Conservation (phyloP, 1,140 invertebrate species). For the Homarus americanus region DNA sequence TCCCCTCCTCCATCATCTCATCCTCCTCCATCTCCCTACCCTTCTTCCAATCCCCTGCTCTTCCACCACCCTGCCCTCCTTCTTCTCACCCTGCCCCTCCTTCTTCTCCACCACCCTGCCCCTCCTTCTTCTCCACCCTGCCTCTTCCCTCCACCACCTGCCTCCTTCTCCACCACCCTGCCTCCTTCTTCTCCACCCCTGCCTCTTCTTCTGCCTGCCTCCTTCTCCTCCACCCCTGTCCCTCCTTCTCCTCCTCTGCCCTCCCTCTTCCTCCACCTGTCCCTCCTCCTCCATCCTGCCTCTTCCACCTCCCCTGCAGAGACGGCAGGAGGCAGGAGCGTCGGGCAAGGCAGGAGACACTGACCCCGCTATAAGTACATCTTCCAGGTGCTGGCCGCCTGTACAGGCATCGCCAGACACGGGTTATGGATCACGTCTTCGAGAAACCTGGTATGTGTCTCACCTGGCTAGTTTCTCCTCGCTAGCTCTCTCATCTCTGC, state of each 20-base stretch:
- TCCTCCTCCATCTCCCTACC: not conserved
- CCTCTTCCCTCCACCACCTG: too few species aligned
- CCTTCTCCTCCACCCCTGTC: not conserved
- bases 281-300: not conserved
- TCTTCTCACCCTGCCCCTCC: not conserved
- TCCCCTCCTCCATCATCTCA: not conserved
- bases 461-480: not conserved
- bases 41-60: not conserved
- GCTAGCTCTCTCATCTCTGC: not conserved
- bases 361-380: constrained; percentile 93
- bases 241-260: too few species aligned
- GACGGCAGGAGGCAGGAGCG: constrained; percentile 91
- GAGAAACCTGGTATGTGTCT: constrained; percentile 87
- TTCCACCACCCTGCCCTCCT: not conserved
- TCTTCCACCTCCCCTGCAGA: constrained; percentile 79
- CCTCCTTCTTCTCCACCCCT: not conserved
- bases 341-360: constrained; percentile 90
- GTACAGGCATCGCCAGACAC: constrained; percentile 87
- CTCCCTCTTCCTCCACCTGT: not conserved
- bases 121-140: not conserved
- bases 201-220: not conserved
- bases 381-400: constrained; percentile 91
- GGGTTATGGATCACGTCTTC: constrained; percentile 91
- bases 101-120: not conserved
- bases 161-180: not conserved